phyloP scores from a whole-genome alignment of 1,140 invertebrate species.

The Maconellicoccus hirsutus region DNA sequence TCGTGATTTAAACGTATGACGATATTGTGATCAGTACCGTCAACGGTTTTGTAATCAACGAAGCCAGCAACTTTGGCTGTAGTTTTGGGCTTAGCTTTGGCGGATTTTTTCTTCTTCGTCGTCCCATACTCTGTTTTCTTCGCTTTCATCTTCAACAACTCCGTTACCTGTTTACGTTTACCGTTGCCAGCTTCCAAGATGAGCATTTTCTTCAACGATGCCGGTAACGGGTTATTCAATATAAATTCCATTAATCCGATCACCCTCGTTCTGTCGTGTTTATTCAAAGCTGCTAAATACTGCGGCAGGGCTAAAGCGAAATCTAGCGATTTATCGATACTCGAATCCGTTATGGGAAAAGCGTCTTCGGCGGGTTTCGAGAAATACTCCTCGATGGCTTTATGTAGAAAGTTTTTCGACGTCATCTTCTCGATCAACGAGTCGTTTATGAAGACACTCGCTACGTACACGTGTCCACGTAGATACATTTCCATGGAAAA shows the following conservation, averaged over 20 bases:
- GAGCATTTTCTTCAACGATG: background rate
- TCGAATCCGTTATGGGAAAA: background rate
- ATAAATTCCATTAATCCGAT: background rate
- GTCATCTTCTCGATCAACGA: background rate
- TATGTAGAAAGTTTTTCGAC: background rate
- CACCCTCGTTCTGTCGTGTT: background rate
- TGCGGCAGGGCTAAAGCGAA: background rate
- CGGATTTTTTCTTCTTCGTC: background rate
- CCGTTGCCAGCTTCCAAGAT: background rate
- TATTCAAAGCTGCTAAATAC: background rate
- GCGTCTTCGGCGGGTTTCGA: background rate
- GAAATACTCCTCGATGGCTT: background rate
- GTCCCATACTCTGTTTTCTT: background rate
- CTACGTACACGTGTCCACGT: too few relatives aligned
- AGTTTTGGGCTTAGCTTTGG: background rate
- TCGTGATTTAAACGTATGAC: background rate
- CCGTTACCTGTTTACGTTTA: background rate
- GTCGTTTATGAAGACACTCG: too few relatives aligned
- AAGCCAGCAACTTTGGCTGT: background rate
- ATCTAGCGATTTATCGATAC: background rate
- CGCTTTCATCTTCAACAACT: background rate
- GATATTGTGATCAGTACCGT: background rate
- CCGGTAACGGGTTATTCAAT: background rate
- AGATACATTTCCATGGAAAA: too few relatives aligned
- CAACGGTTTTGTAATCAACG: background rate